These are phyloP conservation scores for Patiria pectinifera DNA, from an alignment of 53 echinoderm and acorn worm genomes.

Conservation along the genomic window DNA sequence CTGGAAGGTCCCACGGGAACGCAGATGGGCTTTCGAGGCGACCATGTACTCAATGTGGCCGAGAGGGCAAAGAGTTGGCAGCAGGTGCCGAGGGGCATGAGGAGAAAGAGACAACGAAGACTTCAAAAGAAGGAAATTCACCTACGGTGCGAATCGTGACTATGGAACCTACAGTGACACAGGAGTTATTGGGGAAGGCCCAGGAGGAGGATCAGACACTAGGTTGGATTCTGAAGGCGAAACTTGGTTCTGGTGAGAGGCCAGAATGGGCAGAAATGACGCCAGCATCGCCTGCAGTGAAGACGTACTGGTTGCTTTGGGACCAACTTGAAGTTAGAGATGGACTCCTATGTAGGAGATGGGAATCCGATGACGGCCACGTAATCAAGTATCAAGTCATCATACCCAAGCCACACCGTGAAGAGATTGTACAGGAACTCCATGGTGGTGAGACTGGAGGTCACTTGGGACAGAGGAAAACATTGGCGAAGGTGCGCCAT, in stretches of 20 bases:
- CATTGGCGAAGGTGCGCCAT: constrained; percentile 18
- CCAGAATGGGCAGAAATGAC: neutral
- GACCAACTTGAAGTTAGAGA: neutral
- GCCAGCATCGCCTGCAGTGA: neutral
- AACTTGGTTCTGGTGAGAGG: neutral
- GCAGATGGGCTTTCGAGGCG: no score
- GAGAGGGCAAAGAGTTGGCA: no score
- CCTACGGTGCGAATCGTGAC: neutral
- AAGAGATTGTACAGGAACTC: neutral
- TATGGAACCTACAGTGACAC: neutral
- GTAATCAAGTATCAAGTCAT: neutral
- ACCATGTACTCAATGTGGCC: no score
- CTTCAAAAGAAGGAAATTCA: neutral
- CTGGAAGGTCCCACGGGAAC: no score
- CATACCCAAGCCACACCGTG: neutral
- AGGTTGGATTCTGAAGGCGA: neutral
- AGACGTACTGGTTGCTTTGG: neutral
- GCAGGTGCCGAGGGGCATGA: no score
- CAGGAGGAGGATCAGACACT: neutral
- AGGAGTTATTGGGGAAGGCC: neutral
- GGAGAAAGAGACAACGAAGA: neutral
- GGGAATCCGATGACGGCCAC: constrained; percentile 6
- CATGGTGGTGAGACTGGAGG: neutral
- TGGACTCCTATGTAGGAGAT: neutral
- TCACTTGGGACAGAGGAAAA: neutral